Base-by-base conservation (phyloP, 1,140 invertebrate species). In the Zaprionus ornatus region DNA sequence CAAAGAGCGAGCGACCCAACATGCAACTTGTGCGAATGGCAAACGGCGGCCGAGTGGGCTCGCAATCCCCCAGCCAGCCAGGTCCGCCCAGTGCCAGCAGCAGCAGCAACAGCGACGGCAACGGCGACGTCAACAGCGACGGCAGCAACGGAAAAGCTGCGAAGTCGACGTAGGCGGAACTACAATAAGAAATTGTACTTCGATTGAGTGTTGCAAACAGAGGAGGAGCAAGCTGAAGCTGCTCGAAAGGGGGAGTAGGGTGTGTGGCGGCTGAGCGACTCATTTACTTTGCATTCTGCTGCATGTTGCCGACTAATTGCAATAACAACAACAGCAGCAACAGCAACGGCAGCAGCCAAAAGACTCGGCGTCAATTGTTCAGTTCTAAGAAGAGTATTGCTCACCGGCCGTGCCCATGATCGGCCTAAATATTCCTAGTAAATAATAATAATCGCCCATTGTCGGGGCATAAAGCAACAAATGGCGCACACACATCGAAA, bases 21-120 rank as follows among this genome's bases (percentile, higher is more conserved):
- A 74, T 80, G 81, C 81, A 84, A 84, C 82, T 81, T 84, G 82
- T 85, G 78, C 82, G 82, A 84, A 85, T 77, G 81, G 77, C 81
- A 80, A 85, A 81, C 81, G 82, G 60, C 65, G 61, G 48, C 56
- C 66, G 73, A 75, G 73, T 75, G 73, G 73, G 67, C 60, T 32
- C 32, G 19, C 52, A 75, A 64, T 50, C 15, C 59, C 29, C 29
- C 29, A 32, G 29, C 29, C 29, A 32, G 52, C 50, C 57, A 61
- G 57, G 29, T 61, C 40, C 37, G 73, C 73, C 37, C 65, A 37
- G 59, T 59, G 48, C 23, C 68, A 71, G 52, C 61, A 62, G 40
- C 27, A 48, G 15, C 50, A 17, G 5, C 57, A 42, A 50, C 23
- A 45, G 19, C 55, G 48, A n/a, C 55, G 21, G n/a, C 48, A 17